Percentiles rank a stretch among this genome's conserved stretches.
These are phyloP conservation scores for Acleris emargana DNA, from an alignment of 2,888 invertebrate species.

Conservation along the genomic window DNA sequence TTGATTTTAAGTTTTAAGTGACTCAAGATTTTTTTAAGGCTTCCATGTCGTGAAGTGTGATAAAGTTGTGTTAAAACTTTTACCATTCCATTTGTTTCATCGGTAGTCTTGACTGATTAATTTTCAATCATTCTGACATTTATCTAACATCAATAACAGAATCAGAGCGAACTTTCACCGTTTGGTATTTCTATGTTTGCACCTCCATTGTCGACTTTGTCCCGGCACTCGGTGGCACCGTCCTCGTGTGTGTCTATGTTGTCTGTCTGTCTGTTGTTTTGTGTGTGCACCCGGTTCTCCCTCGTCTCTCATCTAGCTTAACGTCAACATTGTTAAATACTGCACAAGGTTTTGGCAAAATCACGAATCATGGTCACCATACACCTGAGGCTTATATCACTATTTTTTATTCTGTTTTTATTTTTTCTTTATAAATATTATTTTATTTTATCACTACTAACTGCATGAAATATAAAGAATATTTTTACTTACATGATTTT, in stretches of 20 bases:
- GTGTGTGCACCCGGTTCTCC: not conserved
- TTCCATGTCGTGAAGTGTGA: too few relatives aligned
- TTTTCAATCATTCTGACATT: not conserved
- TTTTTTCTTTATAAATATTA: conserved; percentile 11
- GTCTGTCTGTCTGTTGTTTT: conserved; percentile 2
- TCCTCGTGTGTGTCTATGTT: conserved; percentile 11
- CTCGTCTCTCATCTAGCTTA: not conserved
- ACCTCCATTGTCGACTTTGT: conserved; percentile 2
- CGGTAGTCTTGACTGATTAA: not conserved
- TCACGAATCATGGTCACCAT: conserved; percentile 30
- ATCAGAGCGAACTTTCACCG: conserved; percentile 21
- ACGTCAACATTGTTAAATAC: not conserved
- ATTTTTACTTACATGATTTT: too few relatives aligned
- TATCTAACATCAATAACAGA: conserved; percentile 14
- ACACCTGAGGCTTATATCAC: conserved; percentile 17
- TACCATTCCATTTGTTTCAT: not conserved
- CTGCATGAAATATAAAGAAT: not conserved
- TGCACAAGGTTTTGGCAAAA: conserved; percentile 18
- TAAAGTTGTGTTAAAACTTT: too few relatives aligned
- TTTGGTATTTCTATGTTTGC: conserved; percentile 10
- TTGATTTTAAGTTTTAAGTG: not conserved
- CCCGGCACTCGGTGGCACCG: conserved; percentile 20
- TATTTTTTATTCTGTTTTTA: conserved; percentile 18
- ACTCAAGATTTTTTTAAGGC: too few relatives aligned
- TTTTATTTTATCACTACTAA: conserved; percentile 27